Evolutionary conservation across 2,888 invertebrate species (phyloP).

Genomic region (Drosophila pegasa): DNA sequence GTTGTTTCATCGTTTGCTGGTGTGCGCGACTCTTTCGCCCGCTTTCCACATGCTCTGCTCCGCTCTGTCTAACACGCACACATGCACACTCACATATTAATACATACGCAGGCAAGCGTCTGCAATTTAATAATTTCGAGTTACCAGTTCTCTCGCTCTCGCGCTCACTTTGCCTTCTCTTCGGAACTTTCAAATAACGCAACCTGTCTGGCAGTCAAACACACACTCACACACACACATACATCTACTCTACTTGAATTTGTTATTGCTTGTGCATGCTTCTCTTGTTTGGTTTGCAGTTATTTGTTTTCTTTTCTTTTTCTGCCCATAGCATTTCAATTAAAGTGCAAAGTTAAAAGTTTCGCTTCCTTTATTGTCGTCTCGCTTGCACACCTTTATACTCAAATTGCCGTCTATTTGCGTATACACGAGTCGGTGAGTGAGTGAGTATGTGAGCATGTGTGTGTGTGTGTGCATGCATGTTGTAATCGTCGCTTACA

Average conservation of each 20-base stretch:
- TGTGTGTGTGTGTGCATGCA: slow-evolving; percentile 38
- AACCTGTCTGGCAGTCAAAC: slow-evolving; percentile 59
- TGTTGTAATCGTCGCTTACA: slow-evolving; percentile 70
- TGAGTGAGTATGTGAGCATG: slow-evolving; percentile 18
- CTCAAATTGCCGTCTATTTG: slow-evolving; percentile 33
- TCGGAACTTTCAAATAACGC: slow-evolving; percentile 60
- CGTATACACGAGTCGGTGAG: not conserved
- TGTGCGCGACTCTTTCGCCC: slow-evolving; percentile 61
- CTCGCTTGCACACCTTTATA: slow-evolving; percentile 49
- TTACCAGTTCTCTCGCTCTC: slow-evolving; percentile 26
- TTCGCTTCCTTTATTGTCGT: slow-evolving; percentile 65
- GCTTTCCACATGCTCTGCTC: slow-evolving; percentile 32
- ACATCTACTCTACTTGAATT: slow-evolving; percentile 39
- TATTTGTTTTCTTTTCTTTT: slow-evolving; percentile 40
- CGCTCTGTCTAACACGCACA: slow-evolving; percentile 40
- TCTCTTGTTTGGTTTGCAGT: slow-evolving; percentile 41
- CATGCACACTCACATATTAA: slow-evolving; percentile 16
- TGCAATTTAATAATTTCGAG: slow-evolving; percentile 77
- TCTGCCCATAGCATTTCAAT: slow-evolving; percentile 61
- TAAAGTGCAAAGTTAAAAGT: slow-evolving; percentile 62
- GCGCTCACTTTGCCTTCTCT: slow-evolving; percentile 12
- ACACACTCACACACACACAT: slow-evolving; percentile 19
- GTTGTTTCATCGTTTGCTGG: slow-evolving; percentile 36
- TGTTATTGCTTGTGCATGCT: slow-evolving; percentile 58
- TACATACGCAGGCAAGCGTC: slow-evolving; percentile 45